Conservation (phyloP, 1,140 invertebrate species). For the Grapholita molesta region DNA sequence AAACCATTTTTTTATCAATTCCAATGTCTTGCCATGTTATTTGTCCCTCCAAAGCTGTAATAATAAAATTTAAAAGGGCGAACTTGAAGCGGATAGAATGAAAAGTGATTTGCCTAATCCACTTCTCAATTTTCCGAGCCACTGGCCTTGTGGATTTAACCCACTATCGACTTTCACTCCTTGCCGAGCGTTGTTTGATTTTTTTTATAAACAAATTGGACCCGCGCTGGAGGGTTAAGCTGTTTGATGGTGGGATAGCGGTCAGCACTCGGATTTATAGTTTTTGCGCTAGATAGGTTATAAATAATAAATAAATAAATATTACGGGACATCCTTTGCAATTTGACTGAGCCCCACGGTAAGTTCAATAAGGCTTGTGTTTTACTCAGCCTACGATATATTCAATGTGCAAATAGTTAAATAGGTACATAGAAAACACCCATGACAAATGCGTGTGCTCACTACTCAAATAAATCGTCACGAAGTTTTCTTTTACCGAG, state of each 20-base stretch:
- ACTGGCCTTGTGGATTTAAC: constrained; percentile 53
- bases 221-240: background rate
- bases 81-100: constrained; percentile 71
- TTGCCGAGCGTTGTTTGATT: constrained; percentile 28
- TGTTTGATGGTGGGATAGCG: background rate
- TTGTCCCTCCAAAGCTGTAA: constrained; percentile 39
- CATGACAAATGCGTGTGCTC: no score
- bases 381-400: no score
- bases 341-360: no score
- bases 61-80: constrained; percentile 76
- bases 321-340: no score
- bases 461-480: no score
- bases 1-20: background rate
- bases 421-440: no score
- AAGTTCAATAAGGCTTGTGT: no score
- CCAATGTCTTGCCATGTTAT: background rate
- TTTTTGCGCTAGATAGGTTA: no score
- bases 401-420: no score
- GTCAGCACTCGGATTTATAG: background rate
- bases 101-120: constrained; percentile 77
- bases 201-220: constrained; percentile 18
- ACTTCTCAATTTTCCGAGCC: constrained; percentile 73
- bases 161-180: constrained; percentile 45
- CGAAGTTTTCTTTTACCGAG: no score
- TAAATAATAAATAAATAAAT: no score